Percentiles rank a stretch among this genome's conserved stretches.
phyloP scores from a whole-genome alignment of 2,888 invertebrate genomes.

The Drosophila hawaiiensis region DNA sequence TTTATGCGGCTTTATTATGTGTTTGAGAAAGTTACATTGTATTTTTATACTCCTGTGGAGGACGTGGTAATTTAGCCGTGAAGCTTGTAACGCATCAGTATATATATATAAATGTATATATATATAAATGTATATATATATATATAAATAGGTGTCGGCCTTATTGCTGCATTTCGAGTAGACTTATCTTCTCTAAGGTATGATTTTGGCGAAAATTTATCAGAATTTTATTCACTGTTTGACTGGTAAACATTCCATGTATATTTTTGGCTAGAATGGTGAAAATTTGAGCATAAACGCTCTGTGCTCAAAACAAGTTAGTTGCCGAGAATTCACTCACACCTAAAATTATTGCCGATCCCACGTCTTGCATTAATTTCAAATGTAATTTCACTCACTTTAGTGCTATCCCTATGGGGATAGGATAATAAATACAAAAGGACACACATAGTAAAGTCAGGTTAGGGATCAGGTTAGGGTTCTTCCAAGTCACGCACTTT shows the following conservation, averaged over 20 bases:
- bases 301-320: background rate
- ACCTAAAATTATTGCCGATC: background rate
- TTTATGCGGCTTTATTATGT: background rate
- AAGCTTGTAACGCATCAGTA: background rate
- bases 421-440: background rate
- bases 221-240: background rate
- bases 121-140: too few species aligned
- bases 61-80: too few species aligned
- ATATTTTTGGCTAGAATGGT: background rate
- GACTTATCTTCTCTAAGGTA: background rate
- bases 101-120: too few species aligned
- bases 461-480: background rate
- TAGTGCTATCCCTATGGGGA: too few species aligned
- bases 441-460: background rate
- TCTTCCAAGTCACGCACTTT: background rate
- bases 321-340: background rate
- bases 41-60: background rate
- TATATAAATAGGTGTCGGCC: background rate
- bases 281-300: too few species aligned
- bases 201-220: background rate
- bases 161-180: background rate
- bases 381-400: background rate
- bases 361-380: background rate
- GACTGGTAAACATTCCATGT: background rate
- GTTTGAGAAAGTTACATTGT: background rate